Evolutionary conservation across 2,113 vertebrate genomes (phyloP), one percentile per base, ranked within the genome.

Genomic region (Percopsis transmontana): DNA sequence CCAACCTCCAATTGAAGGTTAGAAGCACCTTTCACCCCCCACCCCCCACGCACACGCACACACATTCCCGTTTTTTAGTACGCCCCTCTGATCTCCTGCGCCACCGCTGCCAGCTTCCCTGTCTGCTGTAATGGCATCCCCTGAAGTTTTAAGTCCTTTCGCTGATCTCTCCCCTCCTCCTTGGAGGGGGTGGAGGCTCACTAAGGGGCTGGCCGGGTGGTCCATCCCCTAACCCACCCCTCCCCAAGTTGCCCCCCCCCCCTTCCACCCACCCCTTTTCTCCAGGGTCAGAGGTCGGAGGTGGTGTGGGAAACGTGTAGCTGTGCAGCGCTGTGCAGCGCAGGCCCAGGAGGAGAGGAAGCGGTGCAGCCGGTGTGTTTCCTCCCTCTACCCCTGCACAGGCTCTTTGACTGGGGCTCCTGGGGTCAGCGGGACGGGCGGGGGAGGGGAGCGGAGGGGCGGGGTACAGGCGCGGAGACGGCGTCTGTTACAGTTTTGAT

Each of bases 221-320:
- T 92, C 92, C 60, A n/a, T 74, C 59, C 56, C 41, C 58, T 27
- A 18, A 18, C 63, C 51, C 52, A 66, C 27, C 91, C 58, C 27
- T 74, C 59, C 56, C 41, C 58, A 23, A 18, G 16, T 7, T 18
- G 3, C 16, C 8, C 44, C 54, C 74, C 57, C 24, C 27, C 77
- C 42, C 70, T 41, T 65, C 54, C 65, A 70, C 70, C 62, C 58
- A 66, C 62, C 59, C 66, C 19, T 57, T 59, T 82, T 72, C 38
- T 24, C 16, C 38, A 33, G 77, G 91, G 89, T 90, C 78, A 88
- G 68, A 81, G 83, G 90, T 92, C 85, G 90, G 74, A 89, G 89
- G 91, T 91, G 78, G 83, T 91, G 89, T 92, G 92, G 90, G 91
- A 92, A 92, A 91, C 81, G 81, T 87, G 88, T 77, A 68, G 59